Percentiles rank a stretch among this genome's conserved stretches.
Conservation (phyloP, 2,113 vertebrate species). For the Labeo catla region DNA sequence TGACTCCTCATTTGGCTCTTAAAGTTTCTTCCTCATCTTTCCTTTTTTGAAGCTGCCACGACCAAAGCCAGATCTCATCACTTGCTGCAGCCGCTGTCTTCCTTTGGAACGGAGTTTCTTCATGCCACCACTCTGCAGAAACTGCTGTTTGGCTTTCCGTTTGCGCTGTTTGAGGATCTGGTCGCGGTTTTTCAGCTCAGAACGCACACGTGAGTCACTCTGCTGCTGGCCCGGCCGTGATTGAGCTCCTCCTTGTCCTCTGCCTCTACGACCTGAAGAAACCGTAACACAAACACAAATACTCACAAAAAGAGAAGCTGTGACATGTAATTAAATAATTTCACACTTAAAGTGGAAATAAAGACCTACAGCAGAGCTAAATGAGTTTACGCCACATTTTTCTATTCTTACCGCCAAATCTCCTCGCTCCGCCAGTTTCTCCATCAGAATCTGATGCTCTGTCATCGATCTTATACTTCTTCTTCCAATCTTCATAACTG, state of each 20-base stretch:
- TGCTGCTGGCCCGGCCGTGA: not conserved
- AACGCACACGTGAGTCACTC: constrained; percentile 67
- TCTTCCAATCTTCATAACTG: not conserved
- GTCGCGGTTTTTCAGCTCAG: constrained; percentile 85
- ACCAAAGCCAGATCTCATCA: constrained; percentile 87
- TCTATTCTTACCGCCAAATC: not conserved
- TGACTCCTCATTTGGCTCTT: constrained; percentile 42
- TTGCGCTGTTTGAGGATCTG: constrained; percentile 93
- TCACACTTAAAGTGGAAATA: no score
- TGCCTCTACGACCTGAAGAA: constrained; percentile 52
- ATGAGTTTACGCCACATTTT: not conserved
- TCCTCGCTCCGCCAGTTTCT: constrained; percentile 68
- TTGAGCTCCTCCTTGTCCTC: not conserved
- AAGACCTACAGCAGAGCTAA: not conserved
- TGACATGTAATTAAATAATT: no score
- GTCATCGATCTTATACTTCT: constrained; percentile 84
- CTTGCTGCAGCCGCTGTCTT: constrained; percentile 76
- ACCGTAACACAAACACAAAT: not conserved
- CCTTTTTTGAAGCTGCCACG: constrained; percentile 82
- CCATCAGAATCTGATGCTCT: constrained; percentile 74
- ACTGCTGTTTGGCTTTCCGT: constrained; percentile 81
- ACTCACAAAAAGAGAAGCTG: not conserved
- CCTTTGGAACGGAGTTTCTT: constrained; percentile 78
- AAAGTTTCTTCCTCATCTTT: constrained; percentile 88
- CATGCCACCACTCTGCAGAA: constrained; percentile 88